Evolutionary conservation across 2,797 vertebrate genomes (phyloP).

Genomic region (Novumbra hubbsi): DNA sequence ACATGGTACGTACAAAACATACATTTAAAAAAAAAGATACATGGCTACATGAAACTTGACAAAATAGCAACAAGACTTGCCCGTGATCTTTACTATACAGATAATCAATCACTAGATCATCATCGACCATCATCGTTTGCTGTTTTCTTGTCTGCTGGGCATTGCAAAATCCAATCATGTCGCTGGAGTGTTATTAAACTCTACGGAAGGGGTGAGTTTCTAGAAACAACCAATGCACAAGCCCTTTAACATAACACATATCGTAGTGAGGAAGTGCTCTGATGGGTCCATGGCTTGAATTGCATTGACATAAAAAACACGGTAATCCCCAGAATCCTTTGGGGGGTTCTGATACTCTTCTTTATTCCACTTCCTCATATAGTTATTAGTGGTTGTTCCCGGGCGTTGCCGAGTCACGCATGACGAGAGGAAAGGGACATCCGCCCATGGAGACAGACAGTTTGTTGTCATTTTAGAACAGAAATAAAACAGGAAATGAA

Average conservation of each 20-base stretch:
- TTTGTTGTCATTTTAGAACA: conserved; percentile 38
- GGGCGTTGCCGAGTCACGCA: conserved; percentile 26
- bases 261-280: conserved; percentile 40
- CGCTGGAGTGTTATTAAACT: conserved; percentile 9
- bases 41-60: conserved; percentile 13
- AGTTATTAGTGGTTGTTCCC: conserved; percentile 37
- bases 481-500: conserved; percentile 67
- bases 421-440: conserved; percentile 29
- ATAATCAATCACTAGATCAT: conserved; percentile 2
- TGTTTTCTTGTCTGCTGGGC: conserved; percentile 37
- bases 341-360: conserved; percentile 8
- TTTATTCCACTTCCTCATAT: conserved; percentile 3
- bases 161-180: conserved; percentile 38
- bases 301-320: conserved; percentile 16
- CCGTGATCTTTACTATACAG: conserved; percentile 9
- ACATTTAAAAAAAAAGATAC: not conserved
- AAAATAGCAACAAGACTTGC: not conserved
- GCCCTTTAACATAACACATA: conserved; percentile 25
- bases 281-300: conserved; percentile 26
- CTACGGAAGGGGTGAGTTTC: conserved; percentile 11
- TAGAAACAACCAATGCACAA: not conserved
- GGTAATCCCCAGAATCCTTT: conserved; percentile 16
- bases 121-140: conserved; percentile 1
- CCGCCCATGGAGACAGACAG: conserved; percentile 22
- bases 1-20: not conserved